Conservation (phyloP, 2,113 vertebrate genomes). For the Pollachius pollachius region DNA sequence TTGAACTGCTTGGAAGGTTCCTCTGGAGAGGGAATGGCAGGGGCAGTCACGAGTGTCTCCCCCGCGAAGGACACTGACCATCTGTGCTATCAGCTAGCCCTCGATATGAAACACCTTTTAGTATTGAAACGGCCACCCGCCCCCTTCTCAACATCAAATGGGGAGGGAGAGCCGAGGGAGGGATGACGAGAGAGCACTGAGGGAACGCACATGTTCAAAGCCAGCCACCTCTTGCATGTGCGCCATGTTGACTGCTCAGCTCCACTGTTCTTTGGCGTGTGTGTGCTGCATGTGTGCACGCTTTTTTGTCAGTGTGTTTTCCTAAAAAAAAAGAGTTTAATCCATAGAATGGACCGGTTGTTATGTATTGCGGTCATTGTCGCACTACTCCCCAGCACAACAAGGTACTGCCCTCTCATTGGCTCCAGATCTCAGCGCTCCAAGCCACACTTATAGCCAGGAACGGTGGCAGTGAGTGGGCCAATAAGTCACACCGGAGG, state of each 20-base stretch:
- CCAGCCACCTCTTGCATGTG: slow-evolving; percentile 28
- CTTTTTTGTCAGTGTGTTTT: not conserved
- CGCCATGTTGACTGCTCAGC: slow-evolving; percentile 24
- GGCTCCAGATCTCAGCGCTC: too few relatives aligned
- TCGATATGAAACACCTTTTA: slow-evolving; percentile 74
- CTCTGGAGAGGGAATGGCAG: slow-evolving; percentile 37
- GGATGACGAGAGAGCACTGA: slow-evolving; percentile 33
- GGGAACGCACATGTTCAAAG: slow-evolving; percentile 41
- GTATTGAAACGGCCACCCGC: slow-evolving; percentile 44
- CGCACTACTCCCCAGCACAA: too few relatives aligned
- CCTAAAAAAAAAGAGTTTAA: not conserved
- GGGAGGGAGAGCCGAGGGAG: slow-evolving; percentile 24
- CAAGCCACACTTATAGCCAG: slow-evolving; percentile 3
- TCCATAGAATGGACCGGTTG: too few relatives aligned
- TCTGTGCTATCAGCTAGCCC: slow-evolving; percentile 63
- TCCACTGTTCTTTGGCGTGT: too few relatives aligned
- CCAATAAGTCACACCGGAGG: not conserved
- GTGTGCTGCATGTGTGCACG: not conserved
- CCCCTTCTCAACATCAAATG: slow-evolving; percentile 47
- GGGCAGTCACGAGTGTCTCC: slow-evolving; percentile 18
- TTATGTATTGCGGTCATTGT: too few relatives aligned
- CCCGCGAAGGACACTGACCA: slow-evolving; percentile 55
- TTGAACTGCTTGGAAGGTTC: slow-evolving; percentile 32
- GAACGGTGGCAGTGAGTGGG: slow-evolving; percentile 13
- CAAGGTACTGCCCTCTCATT: too few relatives aligned